Base-by-base conservation (phyloP, 2,797 vertebrate species). In the Etheostoma nigrum region DNA sequence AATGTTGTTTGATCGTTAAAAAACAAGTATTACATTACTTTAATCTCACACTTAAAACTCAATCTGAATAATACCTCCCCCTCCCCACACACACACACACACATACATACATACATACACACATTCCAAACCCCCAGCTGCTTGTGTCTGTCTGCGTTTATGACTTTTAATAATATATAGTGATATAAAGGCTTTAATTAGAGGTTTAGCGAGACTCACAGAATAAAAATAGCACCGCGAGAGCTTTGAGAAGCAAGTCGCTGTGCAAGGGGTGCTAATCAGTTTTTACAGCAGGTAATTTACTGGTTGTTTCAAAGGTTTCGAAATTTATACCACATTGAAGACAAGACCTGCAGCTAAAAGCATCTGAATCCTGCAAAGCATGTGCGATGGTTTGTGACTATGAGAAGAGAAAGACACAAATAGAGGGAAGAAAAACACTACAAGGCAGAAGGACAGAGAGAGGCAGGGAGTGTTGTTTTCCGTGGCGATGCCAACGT, bases 271-370 rank as follows among this genome's bases (percentile, higher is more conserved):
- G 90, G 86, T 83, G 81, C 90, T 78, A 88, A 82, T 91, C 87
- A 57, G 71, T 42, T 90, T 95, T 95, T 94, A 95, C 86, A 93
- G 91, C 91, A 90, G 92, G 91, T 93, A 89, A 92, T 94, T 95
- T 93, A 87, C 93, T 93, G 87, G 87, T 90, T 93, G 91, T 94
- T 94, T 94, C 91, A 94, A 93, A 95, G 91, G 88, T 91, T 92
- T 93, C 89, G 83, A 90, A 91, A 94, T 93, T 95, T 94, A 94
- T 80, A 51, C 82, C 79, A 21, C 36, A 57, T 7, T 21, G 72
- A 81, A 78, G 79, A 84, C 67, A 14, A 80, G 81, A 88, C 84
- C 84, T 88, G 88, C 82, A 90, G 87, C 77, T 64, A 69, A 69
- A 90, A 82, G 42, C 73, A 83, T 73, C 72, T 86, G 77, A 82